Evolutionary conservation across 2,797 vertebrate genomes (phyloP).

Genomic region (Sternotherus odoratus): DNA sequence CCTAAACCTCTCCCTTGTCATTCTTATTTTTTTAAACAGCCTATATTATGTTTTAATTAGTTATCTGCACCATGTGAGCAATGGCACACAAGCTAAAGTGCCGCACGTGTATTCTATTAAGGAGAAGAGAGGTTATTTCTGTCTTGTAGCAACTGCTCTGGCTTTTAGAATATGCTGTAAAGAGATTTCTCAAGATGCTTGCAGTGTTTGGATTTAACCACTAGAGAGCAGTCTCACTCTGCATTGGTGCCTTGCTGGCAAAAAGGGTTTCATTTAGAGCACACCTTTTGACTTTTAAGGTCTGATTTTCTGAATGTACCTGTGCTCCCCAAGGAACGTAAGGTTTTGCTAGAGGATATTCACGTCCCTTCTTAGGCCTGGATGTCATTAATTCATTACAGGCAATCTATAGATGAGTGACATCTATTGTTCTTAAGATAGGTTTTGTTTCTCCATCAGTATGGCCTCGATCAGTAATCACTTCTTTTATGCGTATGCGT

Average conservation of each 20-base stretch:
- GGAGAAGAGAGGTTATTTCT: background rate
- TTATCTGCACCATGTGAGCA: background rate
- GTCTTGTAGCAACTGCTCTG: background rate
- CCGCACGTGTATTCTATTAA: background rate
- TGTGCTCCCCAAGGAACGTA: background rate
- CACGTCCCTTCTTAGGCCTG: background rate
- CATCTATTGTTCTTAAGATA: background rate
- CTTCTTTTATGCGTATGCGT: too few relatives aligned
- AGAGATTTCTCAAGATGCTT: background rate
- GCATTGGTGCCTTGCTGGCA: conserved; percentile 54
- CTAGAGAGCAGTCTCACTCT: conserved; percentile 95
- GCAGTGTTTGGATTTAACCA: conserved; percentile 72
- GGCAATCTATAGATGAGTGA: background rate
- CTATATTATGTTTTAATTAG: background rate
- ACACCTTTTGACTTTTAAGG: conserved; percentile 32
- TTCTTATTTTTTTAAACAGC: background rate
- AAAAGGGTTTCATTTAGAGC: background rate
- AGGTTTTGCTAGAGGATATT: background rate
- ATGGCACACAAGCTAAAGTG: background rate
- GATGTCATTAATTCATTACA: background rate
- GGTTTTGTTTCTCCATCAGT: background rate
- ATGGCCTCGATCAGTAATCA: background rate
- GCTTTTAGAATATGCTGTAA: background rate
- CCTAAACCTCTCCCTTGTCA: background rate
- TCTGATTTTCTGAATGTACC: background rate